Base-by-base conservation (phyloP, 2,113 vertebrate genomes). In the Grammatotria lemairii region DNA sequence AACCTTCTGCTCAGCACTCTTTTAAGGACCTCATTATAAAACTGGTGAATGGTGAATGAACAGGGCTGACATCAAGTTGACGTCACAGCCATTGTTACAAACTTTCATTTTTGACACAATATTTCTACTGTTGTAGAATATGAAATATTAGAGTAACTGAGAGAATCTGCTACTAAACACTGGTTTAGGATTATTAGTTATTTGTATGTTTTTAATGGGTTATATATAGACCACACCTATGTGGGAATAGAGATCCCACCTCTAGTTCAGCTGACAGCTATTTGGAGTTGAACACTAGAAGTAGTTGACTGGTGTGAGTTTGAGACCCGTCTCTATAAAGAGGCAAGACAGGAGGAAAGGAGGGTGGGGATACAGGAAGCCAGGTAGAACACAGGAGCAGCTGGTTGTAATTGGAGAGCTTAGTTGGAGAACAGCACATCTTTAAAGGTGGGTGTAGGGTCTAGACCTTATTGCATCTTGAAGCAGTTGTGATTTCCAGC, bases 311-410 rank as follows among this genome's bases (percentile, higher is more conserved):
- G 12, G 23, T 57, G 54, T 26, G 21, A 58, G 55, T 57, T 28
- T 57, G 23, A 16, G 23, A 16, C 3, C 23, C 0, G 1, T 57
- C 55, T 14, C 13, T 58, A 1, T n/a, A 63, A 63, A 63, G 17
- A n/a, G 10, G 10, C 17, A 13, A 21, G 33, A 38, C 1, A 65
- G 3, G 19, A 2, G 60, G 10, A 21, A 35, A 38, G 31, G 10
- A 38, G 33, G 33, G n/a, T 68, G 35, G 35, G 19, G 19, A 68
- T 21, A 14, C 19, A 4, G 1, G 35, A 40, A 40, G n/a, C 35
- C 1, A 68, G 63, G 4, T 0, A 42, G n/a, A 70, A 40, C 63
- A 40, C n/a, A 40, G 63, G 0, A 70, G 35, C 7, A 42, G 35
- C n/a, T 70, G 65, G 65, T 70, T 16, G 8, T 40, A 42, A 70